Evolutionary conservation across 2,888 invertebrate genomes (phyloP).

Genomic region (Dromius quadrimaculatus): DNA sequence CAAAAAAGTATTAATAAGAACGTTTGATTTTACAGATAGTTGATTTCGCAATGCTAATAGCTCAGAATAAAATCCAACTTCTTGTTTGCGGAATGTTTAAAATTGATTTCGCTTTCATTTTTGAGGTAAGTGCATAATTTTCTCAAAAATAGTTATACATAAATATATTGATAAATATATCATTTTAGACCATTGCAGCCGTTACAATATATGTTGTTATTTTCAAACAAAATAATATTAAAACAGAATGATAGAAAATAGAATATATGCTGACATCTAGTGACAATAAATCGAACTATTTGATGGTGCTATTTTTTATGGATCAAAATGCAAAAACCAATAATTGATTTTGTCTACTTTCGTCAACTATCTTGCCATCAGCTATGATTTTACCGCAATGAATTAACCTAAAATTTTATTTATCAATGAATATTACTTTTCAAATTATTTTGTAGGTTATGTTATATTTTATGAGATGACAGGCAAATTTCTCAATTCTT

Average conservation of each 20-base stretch:
- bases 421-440: too few species aligned
- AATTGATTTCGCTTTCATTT: constrained; percentile 41
- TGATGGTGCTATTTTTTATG: too few species aligned
- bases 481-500: constrained; percentile 11
- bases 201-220: constrained; percentile 43
- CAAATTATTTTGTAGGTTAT: constrained; percentile 4
- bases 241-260: constrained; percentile 14
- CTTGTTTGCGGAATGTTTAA: constrained; percentile 42
- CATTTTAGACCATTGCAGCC: constrained; percentile 41
- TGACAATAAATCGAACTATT: too few species aligned
- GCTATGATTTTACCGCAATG: too few species aligned
- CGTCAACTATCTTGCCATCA: too few species aligned
- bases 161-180: neutral
- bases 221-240: constrained; percentile 43
- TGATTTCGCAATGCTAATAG: constrained; percentile 33
- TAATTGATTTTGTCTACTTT: too few species aligned
- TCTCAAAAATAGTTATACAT: neutral
- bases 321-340: too few species aligned
- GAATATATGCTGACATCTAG: neutral
- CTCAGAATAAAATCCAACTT: constrained; percentile 33
- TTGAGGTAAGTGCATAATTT: constrained; percentile 33
- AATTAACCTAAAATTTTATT: too few species aligned
- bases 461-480: constrained; percentile 6
- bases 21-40: constrained; percentile 34
- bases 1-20: too few species aligned